Conservation (phyloP, 2,113 vertebrate genomes). For the Pachycephala philippinensis region DNA sequence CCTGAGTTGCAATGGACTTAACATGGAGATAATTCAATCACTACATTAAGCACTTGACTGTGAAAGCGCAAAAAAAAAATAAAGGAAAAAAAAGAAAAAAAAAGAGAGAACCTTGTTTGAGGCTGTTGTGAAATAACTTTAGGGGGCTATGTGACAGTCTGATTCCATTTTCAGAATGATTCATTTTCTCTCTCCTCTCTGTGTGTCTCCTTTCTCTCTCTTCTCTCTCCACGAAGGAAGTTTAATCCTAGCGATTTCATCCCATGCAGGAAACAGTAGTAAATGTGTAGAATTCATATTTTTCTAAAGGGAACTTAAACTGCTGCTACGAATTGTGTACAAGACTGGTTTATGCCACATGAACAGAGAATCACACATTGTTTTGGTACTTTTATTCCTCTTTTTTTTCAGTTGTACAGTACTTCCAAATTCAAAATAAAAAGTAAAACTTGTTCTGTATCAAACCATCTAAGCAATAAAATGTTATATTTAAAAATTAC, state of each 20-base stretch:
- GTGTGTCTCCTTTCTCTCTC: constrained; percentile 20
- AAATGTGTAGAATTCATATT: constrained; percentile 78
- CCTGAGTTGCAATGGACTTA: constrained; percentile 85
- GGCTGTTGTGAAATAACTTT: constrained; percentile 39
- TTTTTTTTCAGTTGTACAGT: constrained; percentile 80
- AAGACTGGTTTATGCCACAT: constrained; percentile 82
- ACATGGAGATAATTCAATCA: constrained; percentile 85
- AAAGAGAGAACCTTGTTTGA: constrained; percentile 24
- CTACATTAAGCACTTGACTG: constrained; percentile 95
- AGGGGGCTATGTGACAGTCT: constrained; percentile 49
- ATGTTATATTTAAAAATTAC: constrained; percentile 85
- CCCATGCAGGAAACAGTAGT: constrained; percentile 78
- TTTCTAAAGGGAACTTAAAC: constrained; percentile 87
- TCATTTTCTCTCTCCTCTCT: constrained; percentile 21
- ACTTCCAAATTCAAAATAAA: constrained; percentile 85
- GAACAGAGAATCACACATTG: constrained; percentile 83
- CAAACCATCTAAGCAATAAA: constrained; percentile 98
- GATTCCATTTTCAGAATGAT: constrained; percentile 61
- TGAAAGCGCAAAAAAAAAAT: constrained; percentile 74
- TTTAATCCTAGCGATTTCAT: constrained; percentile 75
- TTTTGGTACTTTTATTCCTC: constrained; percentile 79
- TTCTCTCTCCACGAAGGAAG: constrained; percentile 72
- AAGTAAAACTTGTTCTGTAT: constrained; percentile 91
- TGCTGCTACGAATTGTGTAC: constrained; percentile 84
- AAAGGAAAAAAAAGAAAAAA: constrained; percentile 44